These are phyloP conservation scores for Rostratula benghalensis DNA, from an alignment of 2,113 vertebrate genomes.

Conservation along the genomic window DNA sequence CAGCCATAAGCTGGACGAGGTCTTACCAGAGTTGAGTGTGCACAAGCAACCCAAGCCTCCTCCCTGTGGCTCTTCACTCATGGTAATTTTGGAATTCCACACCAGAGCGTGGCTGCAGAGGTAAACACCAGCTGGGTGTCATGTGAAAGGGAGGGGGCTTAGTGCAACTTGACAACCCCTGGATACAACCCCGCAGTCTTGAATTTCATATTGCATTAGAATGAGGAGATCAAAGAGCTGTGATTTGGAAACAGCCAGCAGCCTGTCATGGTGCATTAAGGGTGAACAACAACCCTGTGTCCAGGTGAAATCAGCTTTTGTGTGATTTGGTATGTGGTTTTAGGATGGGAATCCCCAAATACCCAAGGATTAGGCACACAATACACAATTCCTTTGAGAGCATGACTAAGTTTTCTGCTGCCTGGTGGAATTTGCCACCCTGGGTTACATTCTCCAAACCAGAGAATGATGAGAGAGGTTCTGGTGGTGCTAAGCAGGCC, in stretches of 20 bases:
- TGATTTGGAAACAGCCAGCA: background rate
- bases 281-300: background rate
- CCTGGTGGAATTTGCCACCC: slow-evolving; percentile 5
- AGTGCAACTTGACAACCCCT: background rate
- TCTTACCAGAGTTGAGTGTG: background rate
- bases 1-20: background rate
- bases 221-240: slow-evolving; percentile 20
- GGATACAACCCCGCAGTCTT: background rate
- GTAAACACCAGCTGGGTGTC: slow-evolving; percentile 33
- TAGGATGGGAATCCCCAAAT: slow-evolving; percentile 22
- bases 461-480: background rate
- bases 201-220: slow-evolving; percentile 6
- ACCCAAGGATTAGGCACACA: background rate
- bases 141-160: background rate
- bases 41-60: background rate
- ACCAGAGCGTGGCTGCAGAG: background rate
- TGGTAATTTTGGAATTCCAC: background rate
- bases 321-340: background rate
- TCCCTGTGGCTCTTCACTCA: fast-evolving
- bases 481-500: background rate
- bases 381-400: background rate
- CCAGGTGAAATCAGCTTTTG: slow-evolving; percentile 41
- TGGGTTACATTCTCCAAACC: background rate
- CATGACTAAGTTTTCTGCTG: background rate
- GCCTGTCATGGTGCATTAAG: slow-evolving; percentile 15